Evolutionary conservation across 2,888 invertebrate genomes (phyloP), one percentile per base, ranked within the genome.

Genomic region (Adineta ricciae): DNA sequence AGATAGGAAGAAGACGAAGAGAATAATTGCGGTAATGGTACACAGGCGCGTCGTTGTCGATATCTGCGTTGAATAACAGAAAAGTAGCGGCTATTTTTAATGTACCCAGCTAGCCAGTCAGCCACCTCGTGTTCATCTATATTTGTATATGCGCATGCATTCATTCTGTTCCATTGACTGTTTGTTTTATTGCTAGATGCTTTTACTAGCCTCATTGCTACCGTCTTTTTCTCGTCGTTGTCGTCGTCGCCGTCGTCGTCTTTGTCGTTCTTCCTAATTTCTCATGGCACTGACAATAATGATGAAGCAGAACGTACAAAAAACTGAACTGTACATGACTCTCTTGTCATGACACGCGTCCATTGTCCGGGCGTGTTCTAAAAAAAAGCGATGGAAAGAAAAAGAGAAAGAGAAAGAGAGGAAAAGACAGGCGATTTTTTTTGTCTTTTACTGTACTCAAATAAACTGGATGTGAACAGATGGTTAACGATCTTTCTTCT

Each of bases 201-300:
- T 64, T 64, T 64, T 64, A 64, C 36, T 64, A 64, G 32, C 14
- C 32, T 27, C 36, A 27, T 14, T 64, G 64, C 36, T 32, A 32
- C 64, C 64, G 64, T 32, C 64, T 64, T 64, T 56, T 64, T 64
- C 64, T 64, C 64, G 46, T 46, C 46, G 46, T 46, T 46, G 46
- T 50, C 50, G 11, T 50, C 64, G 64, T 64, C 64, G 64, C 32
- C 64, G 19, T 64, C 64, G 64, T 64, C 19, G 64, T 16, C 64
- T 27, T 64, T 64, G 64, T 64, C 64, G 64, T 64, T 64, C 64
- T 64, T 32, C 64, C 32, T 64, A 64, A 64, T 64, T 64, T 64
- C 64, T 64, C 64, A 32, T 64, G 64, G 64, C 64, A 36, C 64
- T 64, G 64, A 64, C 64, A 64, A 64, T 64, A 64, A 64, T 64